Base-by-base conservation (phyloP, 2,797 vertebrate genomes). In the Benthosema pterotum region DNA sequence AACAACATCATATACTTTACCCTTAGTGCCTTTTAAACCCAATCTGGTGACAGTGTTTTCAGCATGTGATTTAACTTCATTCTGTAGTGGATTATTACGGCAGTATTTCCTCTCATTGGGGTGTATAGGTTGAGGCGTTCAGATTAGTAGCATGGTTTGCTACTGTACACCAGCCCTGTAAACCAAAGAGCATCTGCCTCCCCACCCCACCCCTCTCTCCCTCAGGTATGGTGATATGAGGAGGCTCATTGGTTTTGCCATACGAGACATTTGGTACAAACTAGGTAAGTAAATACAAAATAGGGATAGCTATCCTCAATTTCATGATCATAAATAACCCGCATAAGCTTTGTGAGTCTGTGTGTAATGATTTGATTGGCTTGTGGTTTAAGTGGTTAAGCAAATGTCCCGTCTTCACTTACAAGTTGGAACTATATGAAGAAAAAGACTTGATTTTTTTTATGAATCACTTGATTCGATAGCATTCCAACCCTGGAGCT, bases 261-360 rank as follows among this genome's bases (percentile, higher is more conserved):
- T 98, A 72, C 95, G 97, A n/a, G 97, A 99, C 78, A 98, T 98
- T 89, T 99, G 97, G 97, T 99, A 97, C 91, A 96, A 96, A 85
- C 94, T 99, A 14, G 96, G 96, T 98, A 88, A 92, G 93, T 76
- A 60, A 50, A 43, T 42, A 18, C 42, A 16, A 22, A 4, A 13
- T 32, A 9, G 6, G 32, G 7, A 32, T 32, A 32, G 9, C 32
- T 32, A 22, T 22, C 19, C 4, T n/a, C n/a, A n/a, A n/a, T n/a
- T n/a, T n/a, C n/a, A n/a, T n/a, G n/a, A n/a, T n/a, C n/a, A n/a
- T n/a, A n/a, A n/a, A n/a, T n/a, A n/a, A n/a, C n/a, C n/a, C n/a
- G n/a, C n/a, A n/a, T n/a, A n/a, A 25, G 22, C 22, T 25, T 25
- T 25, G 22, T 25, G 22, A 3, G 22, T 25, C 5, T 25, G 22